A percentile compares a stretch with the other conserved stretches of the same genome.
phyloP scores from a whole-genome alignment of 2,888 invertebrate species.

The Epinotia nisella region DNA sequence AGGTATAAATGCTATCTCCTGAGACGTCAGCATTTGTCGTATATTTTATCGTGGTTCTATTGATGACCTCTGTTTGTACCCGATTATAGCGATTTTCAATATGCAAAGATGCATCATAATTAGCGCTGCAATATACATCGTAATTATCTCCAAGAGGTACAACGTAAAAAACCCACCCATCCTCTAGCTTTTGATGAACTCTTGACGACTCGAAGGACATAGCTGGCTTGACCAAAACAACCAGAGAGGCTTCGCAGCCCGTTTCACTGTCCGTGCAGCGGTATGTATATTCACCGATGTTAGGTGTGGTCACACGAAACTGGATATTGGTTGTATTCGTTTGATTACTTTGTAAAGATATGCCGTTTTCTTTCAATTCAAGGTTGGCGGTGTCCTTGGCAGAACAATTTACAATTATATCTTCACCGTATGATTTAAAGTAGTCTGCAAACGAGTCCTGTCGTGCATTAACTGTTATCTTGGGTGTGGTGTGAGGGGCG shows the following conservation, averaged over 20 bases:
- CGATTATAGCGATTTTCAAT: background rate
- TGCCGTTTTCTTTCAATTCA: background rate
- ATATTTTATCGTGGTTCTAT: background rate
- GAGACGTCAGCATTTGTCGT: too few species aligned
- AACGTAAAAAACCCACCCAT: background rate
- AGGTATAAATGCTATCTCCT: too few species aligned
- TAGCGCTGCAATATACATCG: background rate
- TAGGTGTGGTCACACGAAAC: background rate
- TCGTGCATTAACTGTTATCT: background rate
- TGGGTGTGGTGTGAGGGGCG: background rate
- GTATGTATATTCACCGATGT: background rate
- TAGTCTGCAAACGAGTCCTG: rapidly evolving
- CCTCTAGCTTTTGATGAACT: background rate
- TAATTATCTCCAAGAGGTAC: background rate
- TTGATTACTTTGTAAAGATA: background rate
- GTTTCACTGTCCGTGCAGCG: background rate
- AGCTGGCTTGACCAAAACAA: background rate
- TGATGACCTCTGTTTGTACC: background rate
- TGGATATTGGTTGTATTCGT: background rate
- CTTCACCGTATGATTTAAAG: background rate
- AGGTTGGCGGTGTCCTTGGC: background rate
- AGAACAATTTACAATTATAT: background rate
- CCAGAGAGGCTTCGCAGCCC: background rate
- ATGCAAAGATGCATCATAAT: background rate
- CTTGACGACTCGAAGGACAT: background rate